A percentile compares a stretch with the other conserved stretches of the same genome.
These are phyloP conservation scores for Salminus brasiliensis DNA, from an alignment of 2,113 vertebrate species.

Conservation along the genomic window DNA sequence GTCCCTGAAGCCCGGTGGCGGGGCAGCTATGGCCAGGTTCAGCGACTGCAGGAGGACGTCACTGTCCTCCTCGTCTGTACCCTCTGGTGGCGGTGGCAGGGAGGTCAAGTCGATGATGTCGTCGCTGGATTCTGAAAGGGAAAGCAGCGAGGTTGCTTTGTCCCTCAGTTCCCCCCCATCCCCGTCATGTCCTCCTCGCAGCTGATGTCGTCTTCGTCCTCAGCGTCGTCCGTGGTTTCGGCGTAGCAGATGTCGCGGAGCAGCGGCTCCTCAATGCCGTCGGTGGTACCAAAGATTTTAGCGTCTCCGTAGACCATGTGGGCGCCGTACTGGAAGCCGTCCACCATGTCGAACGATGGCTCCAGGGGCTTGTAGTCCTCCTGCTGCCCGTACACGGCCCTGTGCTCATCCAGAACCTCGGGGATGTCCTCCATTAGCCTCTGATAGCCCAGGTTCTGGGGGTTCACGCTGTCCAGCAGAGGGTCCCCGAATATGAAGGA, in stretches of 20 bases:
- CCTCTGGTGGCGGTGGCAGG: constrained; percentile 96
- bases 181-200: constrained; percentile 93
- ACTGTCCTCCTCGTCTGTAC: constrained; percentile 89
- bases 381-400: constrained; percentile 83
- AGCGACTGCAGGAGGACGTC: constrained; percentile 94
- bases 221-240: constrained; percentile 92
- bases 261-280: constrained; percentile 93
- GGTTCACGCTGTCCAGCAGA: constrained; percentile 83
- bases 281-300: constrained; percentile 88
- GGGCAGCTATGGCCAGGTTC: constrained; percentile 97
- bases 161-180: constrained; percentile 82
- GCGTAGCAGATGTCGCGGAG: constrained; percentile 96
- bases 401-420: constrained; percentile 85
- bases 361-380: constrained; percentile 90
- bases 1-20: constrained; percentile 96
- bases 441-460: constrained; percentile 92
- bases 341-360: constrained; percentile 82
- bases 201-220: constrained; percentile 96
- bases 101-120: constrained; percentile 98
- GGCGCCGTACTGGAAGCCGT: constrained; percentile 85
- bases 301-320: constrained; percentile 82
- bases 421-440: constrained; percentile 91
- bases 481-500: constrained; percentile 98
- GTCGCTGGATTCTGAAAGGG: constrained; percentile 92
- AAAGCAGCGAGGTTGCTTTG: constrained; percentile 84